Evolutionary conservation across 1,140 invertebrate species (phyloP).

Genomic region (Tetraneura akinire): DNA sequence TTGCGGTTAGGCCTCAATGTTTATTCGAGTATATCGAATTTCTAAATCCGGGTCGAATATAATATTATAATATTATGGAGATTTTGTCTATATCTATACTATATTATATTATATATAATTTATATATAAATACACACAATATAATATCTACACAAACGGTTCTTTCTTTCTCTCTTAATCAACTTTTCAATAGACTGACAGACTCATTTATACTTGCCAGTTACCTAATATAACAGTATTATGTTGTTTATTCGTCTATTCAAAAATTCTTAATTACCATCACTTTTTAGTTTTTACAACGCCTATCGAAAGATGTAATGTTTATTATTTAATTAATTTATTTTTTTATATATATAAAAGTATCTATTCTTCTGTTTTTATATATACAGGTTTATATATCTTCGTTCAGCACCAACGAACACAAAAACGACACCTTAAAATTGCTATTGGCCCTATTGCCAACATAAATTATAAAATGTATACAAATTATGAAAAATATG

Average conservation of each 20-base stretch:
- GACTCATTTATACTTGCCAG: neutral
- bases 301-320: neutral
- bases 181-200: no score
- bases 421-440: neutral
- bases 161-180: neutral
- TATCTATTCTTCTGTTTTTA: constrained; percentile 10
- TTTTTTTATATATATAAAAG: neutral
- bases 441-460: neutral
- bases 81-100: neutral
- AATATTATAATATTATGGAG: neutral
- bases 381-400: no score
- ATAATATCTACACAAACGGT: neutral
- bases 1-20: constrained; percentile 32
- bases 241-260: neutral
- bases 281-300: no score
- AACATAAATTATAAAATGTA: neutral
- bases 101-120: neutral
- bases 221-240: neutral
- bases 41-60: constrained; percentile 15
- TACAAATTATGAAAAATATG: no score
- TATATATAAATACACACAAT: neutral
- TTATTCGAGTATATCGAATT: constrained; percentile 23
- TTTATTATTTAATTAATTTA: no score
- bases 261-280: neutral
- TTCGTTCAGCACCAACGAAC: constrained; percentile 8